phyloP scores from a whole-genome alignment of 92 coral and sea anemone genomes.

The Scolanthus callimorphus region DNA sequence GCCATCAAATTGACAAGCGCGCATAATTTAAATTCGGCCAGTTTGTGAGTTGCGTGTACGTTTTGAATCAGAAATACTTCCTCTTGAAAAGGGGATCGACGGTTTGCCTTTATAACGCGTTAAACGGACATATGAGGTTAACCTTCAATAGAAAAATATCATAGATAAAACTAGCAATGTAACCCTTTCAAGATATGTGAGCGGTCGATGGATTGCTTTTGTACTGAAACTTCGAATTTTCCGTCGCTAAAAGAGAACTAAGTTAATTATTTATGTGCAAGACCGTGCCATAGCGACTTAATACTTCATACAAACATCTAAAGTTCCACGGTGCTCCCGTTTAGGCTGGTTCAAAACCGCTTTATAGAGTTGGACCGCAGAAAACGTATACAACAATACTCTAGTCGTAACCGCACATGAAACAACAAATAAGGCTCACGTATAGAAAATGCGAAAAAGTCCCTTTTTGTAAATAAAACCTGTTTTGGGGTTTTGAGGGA shows the following conservation, averaged over 20 bases:
- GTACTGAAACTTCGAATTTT: too few relatives aligned
- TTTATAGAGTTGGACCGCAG: not conserved
- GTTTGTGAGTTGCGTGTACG: not conserved
- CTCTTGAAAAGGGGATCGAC: too few relatives aligned
- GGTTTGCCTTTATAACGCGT: too few relatives aligned
- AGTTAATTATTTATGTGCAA: constrained; percentile 10
- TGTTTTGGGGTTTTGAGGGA: too few relatives aligned
- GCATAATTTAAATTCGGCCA: constrained; percentile 1
- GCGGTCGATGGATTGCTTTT: too few relatives aligned
- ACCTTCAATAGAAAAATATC: too few relatives aligned
- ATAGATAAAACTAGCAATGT: too few relatives aligned
- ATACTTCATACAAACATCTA: constrained; percentile 12
- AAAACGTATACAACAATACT: too few relatives aligned
- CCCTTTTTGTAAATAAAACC: not conserved
- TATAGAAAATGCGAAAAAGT: not conserved
- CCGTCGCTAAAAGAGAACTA: not conserved
- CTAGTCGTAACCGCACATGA: not conserved
- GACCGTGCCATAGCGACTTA: constrained; percentile 16
- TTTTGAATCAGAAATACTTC: too few relatives aligned
- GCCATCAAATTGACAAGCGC: not conserved
- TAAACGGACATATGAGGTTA: too few relatives aligned
- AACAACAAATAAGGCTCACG: not conserved
- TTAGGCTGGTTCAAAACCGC: not conserved
- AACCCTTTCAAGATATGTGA: too few relatives aligned
- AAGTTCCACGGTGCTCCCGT: not conserved